phyloP scores from a whole-genome alignment of 1,140 invertebrate genomes.

The Bombus confusus region DNA sequence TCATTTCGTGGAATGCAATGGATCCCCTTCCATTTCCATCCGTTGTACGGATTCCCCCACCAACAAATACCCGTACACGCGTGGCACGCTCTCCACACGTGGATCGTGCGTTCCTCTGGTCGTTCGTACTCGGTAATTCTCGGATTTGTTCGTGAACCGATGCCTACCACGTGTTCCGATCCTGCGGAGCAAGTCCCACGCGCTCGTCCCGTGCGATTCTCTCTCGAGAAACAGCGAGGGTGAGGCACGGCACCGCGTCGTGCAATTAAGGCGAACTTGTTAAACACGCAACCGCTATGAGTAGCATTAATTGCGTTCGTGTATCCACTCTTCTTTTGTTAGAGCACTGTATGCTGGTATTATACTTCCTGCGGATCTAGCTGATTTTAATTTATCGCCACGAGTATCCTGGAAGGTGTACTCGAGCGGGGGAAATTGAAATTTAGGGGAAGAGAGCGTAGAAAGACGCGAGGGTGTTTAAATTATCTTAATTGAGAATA shows the following conservation, averaged over 20 bases:
- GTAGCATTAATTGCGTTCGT: constrained; percentile 51
- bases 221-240: constrained; percentile 15
- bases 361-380: not conserved
- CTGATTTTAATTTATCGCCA: not conserved
- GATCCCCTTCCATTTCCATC: constrained; percentile 35
- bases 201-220: constrained; percentile 49
- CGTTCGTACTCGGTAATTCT: constrained; percentile 68
- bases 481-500: not conserved
- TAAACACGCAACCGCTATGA: constrained; percentile 48
- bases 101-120: constrained; percentile 71
- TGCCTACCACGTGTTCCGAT: constrained; percentile 77
- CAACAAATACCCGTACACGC: constrained; percentile 69
- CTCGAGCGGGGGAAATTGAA: not conserved
- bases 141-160: constrained; percentile 71
- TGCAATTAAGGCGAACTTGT: constrained; percentile 62
- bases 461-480: not conserved
- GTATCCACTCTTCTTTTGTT: constrained; percentile 4
- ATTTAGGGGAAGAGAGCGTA: not conserved
- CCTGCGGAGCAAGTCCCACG: constrained; percentile 65
- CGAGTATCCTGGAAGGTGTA: not conserved
- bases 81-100: constrained; percentile 81
- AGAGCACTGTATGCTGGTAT: not conserved
- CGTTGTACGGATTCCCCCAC: constrained; percentile 53
- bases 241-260: constrained; percentile 35
- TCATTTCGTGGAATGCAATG: constrained; percentile 21